Conservation (phyloP, 2,888 invertebrate genomes). For the Scaptodrosophila latifasciaeformis region DNA sequence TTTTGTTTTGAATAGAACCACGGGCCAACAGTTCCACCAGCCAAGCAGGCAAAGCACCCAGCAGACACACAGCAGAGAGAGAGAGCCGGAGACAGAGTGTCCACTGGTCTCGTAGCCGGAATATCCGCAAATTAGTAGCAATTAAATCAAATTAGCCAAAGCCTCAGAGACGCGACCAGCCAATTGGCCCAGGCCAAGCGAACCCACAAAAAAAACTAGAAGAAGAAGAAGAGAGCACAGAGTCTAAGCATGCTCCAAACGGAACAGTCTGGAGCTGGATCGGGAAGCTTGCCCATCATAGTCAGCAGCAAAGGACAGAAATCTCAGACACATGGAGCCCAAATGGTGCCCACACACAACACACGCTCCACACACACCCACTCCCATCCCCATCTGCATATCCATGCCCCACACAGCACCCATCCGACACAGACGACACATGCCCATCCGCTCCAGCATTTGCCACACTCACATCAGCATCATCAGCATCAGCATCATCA, state of each 20-base stretch:
- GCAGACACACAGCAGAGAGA: no score
- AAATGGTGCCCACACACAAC: slow-evolving; percentile 20
- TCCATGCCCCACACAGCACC: slow-evolving; percentile 25
- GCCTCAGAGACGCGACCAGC: neutral
- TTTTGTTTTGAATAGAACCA: slow-evolving; percentile 2
- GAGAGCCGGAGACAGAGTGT: no score
- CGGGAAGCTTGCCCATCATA: slow-evolving; percentile 49
- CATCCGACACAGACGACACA: slow-evolving; percentile 20
- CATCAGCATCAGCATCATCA: slow-evolving; percentile 15
- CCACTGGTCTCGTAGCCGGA: no score
- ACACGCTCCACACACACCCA: slow-evolving; percentile 23
- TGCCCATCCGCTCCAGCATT: slow-evolving; percentile 15
- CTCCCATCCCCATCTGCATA: slow-evolving; percentile 15
- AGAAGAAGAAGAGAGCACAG: neutral
- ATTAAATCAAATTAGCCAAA: slow-evolving; percentile 29
- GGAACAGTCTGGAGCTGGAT: slow-evolving; percentile 44
- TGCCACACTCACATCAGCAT: slow-evolving; percentile 32
- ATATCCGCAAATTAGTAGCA: slow-evolving; percentile 14
- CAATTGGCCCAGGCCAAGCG: neutral
- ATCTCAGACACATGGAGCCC: slow-evolving; percentile 39
- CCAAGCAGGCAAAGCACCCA: no score
- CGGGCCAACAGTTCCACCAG: no score
- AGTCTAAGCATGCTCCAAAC: slow-evolving; percentile 35
- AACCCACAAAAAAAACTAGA: no score
- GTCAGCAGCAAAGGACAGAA: slow-evolving; percentile 33